Base-by-base conservation (phyloP, 2,113 vertebrate species). In the Percopsis transmontana region DNA sequence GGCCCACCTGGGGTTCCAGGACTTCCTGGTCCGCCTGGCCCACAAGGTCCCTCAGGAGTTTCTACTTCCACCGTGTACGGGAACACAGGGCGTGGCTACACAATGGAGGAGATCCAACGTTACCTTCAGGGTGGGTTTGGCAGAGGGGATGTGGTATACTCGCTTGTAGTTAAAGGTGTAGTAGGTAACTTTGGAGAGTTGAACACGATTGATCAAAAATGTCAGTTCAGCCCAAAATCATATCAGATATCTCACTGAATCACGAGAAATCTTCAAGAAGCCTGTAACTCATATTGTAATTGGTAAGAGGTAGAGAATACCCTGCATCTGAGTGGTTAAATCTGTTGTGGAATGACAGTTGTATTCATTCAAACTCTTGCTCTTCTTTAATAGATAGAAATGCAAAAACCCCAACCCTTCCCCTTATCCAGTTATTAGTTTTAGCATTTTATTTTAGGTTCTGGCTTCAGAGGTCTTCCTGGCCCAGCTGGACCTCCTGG, bases 401-500 rank as follows among this genome's bases (percentile, higher is more conserved):
- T n/a, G n/a, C n/a, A n/a, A n/a, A n/a, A n/a, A n/a, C n/a, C n/a
- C n/a, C n/a, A n/a, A n/a, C n/a, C n/a, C n/a, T n/a, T n/a, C n/a
- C n/a, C n/a, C n/a, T 33, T 33, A 33, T 4, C 27, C 27, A 3
- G 33, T 4, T 56, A 11, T 56, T 51, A 63, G 2, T 1, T 16
- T 14, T 14, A 56, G 2, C 13, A 50, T 44, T 72, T n/a, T 50
- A 16, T 62, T 8, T 54, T 63, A 93, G 91, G 80, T 61, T 84
- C 87, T 72, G 84, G 84, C 1, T 86, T 92, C 68, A 84, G 81
- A 76, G 88, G 90, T 16, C 47, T 85, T 50, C 91, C 92, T 20
- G 96, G 95, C 2, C 85, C 87, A n/a, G 95, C 89, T 9, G 97
- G 97, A 0, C 96, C 95, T 3, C 94, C 89, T 1, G 97, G 96